Evolutionary conservation across 2,888 invertebrate genomes (phyloP).

Genomic region (Hirtodrosophila trivittata): DNA sequence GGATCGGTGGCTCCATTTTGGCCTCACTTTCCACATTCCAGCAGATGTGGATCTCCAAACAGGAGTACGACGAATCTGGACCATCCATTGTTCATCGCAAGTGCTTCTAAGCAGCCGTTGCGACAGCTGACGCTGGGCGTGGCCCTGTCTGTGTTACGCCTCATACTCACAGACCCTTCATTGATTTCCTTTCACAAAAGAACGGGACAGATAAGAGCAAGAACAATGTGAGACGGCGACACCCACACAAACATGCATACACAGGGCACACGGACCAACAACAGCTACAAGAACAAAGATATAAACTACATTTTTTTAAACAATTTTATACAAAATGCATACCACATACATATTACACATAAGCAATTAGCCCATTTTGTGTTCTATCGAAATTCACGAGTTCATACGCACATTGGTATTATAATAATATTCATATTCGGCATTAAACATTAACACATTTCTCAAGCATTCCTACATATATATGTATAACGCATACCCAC

Average conservation of each 20-base stretch:
- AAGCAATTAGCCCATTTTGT: slow-evolving; percentile 54
- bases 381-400: slow-evolving; percentile 63
- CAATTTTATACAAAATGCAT: slow-evolving; percentile 40
- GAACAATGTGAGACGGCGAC: not conserved
- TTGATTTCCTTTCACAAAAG: slow-evolving; percentile 11
- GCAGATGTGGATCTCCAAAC: slow-evolving; percentile 98
- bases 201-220: slow-evolving; percentile 19
- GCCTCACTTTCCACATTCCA: slow-evolving; percentile 96
- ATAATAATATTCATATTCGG: slow-evolving; percentile 56
- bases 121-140: slow-evolving; percentile 49
- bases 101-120: slow-evolving; percentile 90
- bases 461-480: slow-evolving; percentile 40
- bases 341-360: slow-evolving; percentile 36
- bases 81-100: slow-evolving; percentile 98
- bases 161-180: slow-evolving; percentile 2
- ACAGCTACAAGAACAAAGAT: slow-evolving; percentile 29
- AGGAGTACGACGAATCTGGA: slow-evolving; percentile 98
- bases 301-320: slow-evolving; percentile 42
- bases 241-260: not conserved
- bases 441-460: slow-evolving; percentile 45
- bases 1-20: slow-evolving; percentile 96
- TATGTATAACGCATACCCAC: slow-evolving; percentile 48
- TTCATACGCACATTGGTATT: slow-evolving; percentile 61
- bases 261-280: slow-evolving; percentile 3
- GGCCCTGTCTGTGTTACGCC: slow-evolving; percentile 39